These are phyloP conservation scores for Scortum barcoo DNA, from an alignment of 2,113 vertebrate genomes.

Conservation along the genomic window DNA sequence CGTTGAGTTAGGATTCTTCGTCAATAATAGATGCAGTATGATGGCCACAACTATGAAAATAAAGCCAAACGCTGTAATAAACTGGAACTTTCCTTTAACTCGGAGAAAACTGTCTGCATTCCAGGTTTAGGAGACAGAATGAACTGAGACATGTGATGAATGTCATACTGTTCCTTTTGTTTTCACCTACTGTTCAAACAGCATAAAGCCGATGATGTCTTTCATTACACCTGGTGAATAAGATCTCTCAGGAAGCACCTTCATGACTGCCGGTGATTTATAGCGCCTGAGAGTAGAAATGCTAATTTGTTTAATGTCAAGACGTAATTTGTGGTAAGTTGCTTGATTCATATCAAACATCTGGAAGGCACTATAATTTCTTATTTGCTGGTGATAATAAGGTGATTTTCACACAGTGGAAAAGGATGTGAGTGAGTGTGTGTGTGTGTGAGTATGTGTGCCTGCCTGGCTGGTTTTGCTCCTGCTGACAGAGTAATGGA, in stretches of 20 bases:
- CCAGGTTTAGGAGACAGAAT: conserved; percentile 31
- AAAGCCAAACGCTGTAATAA: conserved; percentile 13
- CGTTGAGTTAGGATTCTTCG: background rate
- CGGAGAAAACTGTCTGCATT: conserved; percentile 6
- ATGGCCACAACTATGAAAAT: conserved; percentile 24
- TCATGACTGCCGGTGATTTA: conserved; percentile 70
- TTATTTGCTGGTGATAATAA: conserved; percentile 74
- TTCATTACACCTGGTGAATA: conserved; percentile 56
- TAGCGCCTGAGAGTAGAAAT: conserved; percentile 67
- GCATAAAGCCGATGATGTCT: conserved; percentile 36
- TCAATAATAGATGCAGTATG: conserved; percentile 7
- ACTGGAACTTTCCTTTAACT: conserved; percentile 34
- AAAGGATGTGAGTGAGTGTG: conserved; percentile 21
- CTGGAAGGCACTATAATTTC: conserved; percentile 78
- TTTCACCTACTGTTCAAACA: conserved; percentile 61
- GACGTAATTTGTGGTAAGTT: conserved; percentile 74
- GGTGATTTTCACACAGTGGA: conserved; percentile 67
- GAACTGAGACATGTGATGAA: conserved; percentile 46
- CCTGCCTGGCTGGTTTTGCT: conserved; percentile 67
- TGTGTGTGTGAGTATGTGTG: conserved; percentile 37
- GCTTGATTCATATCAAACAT: conserved; percentile 82
- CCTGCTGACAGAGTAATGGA: conserved; percentile 84
- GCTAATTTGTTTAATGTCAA: conserved; percentile 74
- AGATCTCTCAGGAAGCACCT: conserved; percentile 53
- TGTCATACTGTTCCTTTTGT: conserved; percentile 58